Base-by-base conservation (phyloP, 2,797 vertebrate species). In the Falco biarmicus region DNA sequence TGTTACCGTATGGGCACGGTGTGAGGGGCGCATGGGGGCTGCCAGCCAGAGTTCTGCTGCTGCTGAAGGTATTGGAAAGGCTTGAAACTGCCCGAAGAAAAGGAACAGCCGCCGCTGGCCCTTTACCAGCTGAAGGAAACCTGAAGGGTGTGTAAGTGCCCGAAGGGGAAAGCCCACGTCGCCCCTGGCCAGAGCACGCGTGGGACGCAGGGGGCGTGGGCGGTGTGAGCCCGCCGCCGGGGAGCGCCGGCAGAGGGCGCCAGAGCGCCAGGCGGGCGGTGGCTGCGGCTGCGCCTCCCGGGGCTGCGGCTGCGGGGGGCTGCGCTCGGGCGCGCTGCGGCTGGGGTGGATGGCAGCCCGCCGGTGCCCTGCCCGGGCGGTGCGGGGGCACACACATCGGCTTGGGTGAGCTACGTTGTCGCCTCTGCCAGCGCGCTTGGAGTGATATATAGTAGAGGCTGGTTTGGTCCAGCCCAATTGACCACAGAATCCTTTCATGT, bases 321-420 rank as follows among this genome's bases (percentile, higher is more conserved):
- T 25, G n/a, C 43, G 17, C 25, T 20, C n/a, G 11, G 53, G 9
- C 39, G 39, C 39, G 17, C 43, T 43, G 43, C 43, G 43, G 43
- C 43, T 41, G 41, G 12, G 41, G 41, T 39, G 39, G 41, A 14
- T 45, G 43, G 16, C 43, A 45, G 43, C 43, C 43, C 43, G 16
- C 43, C 15, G 43, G 43, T 45, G 17, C 17, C 43, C 17, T 45
- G 18, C 39, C 29, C 31, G 9, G 18, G 29, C 15, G 16, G 3
- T 3, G 15, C 1, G 8, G 8, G 11, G 5, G 50, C 6, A 0
- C 1, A 25, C 31, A 0, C 17, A 2, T 1, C 0, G 8, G 17
- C 37, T 19, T 4, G 3, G 17, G 10, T 1, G 24, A 0, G 3
- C 47, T 2, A 1, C n/a, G 15, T 18, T 31, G 1, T 7, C n/a